Conservation (phyloP, 2,797 vertebrate species). For the Columba guinea region DNA sequence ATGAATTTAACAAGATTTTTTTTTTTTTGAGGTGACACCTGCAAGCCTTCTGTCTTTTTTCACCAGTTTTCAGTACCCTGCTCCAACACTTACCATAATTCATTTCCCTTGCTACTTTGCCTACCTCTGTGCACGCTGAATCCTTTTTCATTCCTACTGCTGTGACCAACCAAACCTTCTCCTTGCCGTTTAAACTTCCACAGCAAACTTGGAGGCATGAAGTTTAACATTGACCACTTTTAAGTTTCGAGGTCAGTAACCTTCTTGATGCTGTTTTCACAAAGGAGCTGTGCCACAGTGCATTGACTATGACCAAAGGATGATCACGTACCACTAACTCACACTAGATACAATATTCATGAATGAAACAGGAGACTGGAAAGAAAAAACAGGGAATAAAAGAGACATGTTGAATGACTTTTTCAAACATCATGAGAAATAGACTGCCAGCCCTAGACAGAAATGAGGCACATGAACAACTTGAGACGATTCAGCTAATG, state of each 20-base stretch:
- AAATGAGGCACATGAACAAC: neutral
- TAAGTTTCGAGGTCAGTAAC: neutral
- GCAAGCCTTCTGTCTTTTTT: neutral
- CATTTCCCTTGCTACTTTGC: neutral
- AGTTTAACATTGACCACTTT: neutral
- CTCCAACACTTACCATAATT: neutral
- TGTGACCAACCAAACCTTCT: neutral
- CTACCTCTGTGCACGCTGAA: neutral
- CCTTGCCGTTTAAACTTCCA: neutral
- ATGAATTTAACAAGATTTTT: neutral
- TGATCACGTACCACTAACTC: neutral
- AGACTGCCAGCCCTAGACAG: neutral
- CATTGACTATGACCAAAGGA: neutral
- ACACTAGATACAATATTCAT: neutral
- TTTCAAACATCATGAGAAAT: neutral
- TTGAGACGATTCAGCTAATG: fast-evolving
- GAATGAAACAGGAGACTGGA: neutral
- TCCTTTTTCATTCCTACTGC: neutral
- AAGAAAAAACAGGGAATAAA: neutral
- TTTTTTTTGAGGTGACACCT: neutral
- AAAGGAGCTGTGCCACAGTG: neutral
- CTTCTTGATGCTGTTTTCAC: neutral
- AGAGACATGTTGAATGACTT: neutral
- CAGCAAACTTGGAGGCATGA: neutral
- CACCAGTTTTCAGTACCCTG: neutral